These are phyloP conservation scores for Trachelus troglodyta DNA, from an alignment of 2,888 invertebrate genomes.

Conservation along the genomic window DNA sequence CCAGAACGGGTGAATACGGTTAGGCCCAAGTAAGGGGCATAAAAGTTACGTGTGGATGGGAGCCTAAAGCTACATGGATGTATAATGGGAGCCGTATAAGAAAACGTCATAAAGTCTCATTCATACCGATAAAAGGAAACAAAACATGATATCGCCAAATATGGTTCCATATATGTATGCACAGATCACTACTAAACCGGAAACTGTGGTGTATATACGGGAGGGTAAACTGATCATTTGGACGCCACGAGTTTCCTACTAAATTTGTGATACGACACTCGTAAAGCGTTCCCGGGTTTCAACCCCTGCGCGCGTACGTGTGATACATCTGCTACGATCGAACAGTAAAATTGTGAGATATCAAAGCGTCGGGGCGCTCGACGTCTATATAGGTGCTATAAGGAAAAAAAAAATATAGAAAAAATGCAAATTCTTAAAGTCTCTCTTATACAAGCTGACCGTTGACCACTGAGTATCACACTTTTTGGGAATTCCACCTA, in stretches of 20 bases:
- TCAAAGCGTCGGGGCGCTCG: too few species aligned
- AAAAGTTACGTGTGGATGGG: conserved; percentile 23
- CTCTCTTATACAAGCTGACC: too few species aligned
- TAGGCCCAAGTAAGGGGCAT: conserved; percentile 8
- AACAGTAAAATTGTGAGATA: too few species aligned
- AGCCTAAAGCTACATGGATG: conserved; percentile 24
- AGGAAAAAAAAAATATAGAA: too few species aligned
- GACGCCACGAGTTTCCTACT: conserved; percentile 45
- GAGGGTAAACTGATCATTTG: conserved; percentile 50
- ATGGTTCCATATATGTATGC: not conserved
- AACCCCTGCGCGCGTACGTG: too few species aligned
- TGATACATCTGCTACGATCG: too few species aligned
- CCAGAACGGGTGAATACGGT: not conserved
- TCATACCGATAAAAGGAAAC: conserved; percentile 36
- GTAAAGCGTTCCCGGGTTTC: conserved; percentile 29
- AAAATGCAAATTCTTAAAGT: too few species aligned
- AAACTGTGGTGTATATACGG: conserved; percentile 17
- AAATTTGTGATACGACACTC: conserved; percentile 53
- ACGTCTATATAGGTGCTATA: too few species aligned
- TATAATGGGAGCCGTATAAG: conserved; percentile 36
- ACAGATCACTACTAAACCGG: too few species aligned
- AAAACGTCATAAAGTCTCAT: conserved; percentile 56
- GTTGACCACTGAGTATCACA: too few species aligned
- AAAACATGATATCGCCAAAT: not conserved
- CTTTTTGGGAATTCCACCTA: too few species aligned